Conservation (phyloP, 2,888 invertebrate species). For the Hydriomena furcata region DNA sequence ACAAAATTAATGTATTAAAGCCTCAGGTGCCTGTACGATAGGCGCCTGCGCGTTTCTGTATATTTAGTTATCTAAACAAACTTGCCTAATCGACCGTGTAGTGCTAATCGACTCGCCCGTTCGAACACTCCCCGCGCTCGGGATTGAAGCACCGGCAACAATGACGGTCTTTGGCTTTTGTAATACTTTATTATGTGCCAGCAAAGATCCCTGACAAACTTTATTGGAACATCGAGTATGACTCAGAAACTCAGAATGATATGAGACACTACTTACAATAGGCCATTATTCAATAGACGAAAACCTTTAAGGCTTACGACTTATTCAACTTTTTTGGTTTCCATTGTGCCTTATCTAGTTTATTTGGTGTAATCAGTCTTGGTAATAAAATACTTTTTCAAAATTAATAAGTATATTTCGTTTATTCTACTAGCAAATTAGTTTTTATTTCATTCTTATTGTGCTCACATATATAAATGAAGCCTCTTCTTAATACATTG, state of each 20-base stretch:
- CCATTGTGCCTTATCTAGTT: conserved; percentile 20
- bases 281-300: conserved; percentile 60
- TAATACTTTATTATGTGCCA: conserved; percentile 83
- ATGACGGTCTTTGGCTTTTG: conserved; percentile 83
- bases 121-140: conserved; percentile 58
- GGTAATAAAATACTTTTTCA: too few relatives aligned
- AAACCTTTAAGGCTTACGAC: conserved; percentile 38
- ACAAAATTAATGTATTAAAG: too few relatives aligned
- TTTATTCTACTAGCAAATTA: too few relatives aligned
- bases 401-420: too few relatives aligned
- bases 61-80: too few relatives aligned
- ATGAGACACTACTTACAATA: conserved; percentile 69
- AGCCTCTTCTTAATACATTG: too few relatives aligned
- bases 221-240: conserved; percentile 81
- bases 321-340: conserved; percentile 37
- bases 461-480: too few relatives aligned
- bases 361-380: conserved; percentile 6
- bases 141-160: conserved; percentile 82
- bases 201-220: conserved; percentile 82
- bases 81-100: too few relatives aligned
- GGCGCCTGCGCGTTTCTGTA: too few relatives aligned
- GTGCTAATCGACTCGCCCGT: conserved; percentile 49
- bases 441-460: too few relatives aligned
- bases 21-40: too few relatives aligned
- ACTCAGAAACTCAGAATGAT: conserved; percentile 68